Evolutionary conservation across 2,113 vertebrate species (phyloP).

Genomic region (Stictonetta naevosa): DNA sequence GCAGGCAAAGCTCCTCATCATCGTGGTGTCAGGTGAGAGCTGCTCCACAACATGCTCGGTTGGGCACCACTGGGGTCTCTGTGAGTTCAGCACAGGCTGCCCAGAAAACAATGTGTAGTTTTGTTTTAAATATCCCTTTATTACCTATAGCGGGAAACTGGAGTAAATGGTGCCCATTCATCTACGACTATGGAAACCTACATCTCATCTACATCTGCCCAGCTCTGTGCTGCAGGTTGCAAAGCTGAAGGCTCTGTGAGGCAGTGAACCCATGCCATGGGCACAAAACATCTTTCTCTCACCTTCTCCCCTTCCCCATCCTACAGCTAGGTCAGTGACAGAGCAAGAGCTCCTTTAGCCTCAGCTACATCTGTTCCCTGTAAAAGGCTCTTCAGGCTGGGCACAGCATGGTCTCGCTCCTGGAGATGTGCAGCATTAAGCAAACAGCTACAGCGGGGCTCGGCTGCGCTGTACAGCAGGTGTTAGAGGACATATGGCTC

Average conservation of each 20-base stretch:
- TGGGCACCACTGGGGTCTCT: neutral
- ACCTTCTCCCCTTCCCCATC: neutral
- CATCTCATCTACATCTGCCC: accelerated
- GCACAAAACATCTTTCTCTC: neutral
- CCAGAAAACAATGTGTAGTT: neutral
- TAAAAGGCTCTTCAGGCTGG: neutral
- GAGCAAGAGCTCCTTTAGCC: neutral
- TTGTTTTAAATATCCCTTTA: neutral
- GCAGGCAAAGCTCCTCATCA: constrained; percentile 87
- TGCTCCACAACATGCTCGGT: neutral
- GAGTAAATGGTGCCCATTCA: neutral
- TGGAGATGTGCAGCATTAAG: neutral
- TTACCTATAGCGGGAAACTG: neutral
- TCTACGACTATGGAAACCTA: neutral
- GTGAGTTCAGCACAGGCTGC: neutral
- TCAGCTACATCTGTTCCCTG: neutral
- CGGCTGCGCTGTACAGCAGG: constrained; percentile 25
- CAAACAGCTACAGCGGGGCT: neutral
- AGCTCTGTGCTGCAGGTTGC: neutral
- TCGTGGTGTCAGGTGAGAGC: constrained; percentile 89
- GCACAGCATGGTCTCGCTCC: neutral
- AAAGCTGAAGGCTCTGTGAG: neutral
- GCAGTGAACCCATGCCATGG: accelerated
- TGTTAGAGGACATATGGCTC: constrained; percentile 52
- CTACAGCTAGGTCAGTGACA: neutral